Percentiles rank a stretch among this genome's conserved stretches.
phyloP scores from a whole-genome alignment of 2,797 vertebrate species.

The Alcedo quadribrachys region DNA sequence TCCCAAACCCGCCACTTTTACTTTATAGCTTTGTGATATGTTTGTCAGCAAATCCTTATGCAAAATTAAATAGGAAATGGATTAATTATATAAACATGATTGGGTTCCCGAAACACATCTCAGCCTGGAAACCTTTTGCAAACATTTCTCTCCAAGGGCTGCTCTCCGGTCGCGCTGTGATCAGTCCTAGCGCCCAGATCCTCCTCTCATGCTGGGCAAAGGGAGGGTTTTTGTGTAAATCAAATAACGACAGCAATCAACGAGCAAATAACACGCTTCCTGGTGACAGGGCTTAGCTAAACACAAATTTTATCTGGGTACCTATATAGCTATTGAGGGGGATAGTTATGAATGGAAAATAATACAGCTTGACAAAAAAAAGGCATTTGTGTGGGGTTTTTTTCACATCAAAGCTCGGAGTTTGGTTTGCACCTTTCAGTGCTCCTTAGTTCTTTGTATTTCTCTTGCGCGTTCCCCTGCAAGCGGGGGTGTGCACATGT shows the following conservation, averaged over 20 bases:
- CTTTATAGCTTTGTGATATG: not conserved
- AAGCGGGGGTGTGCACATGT: not conserved
- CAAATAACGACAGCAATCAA: not conserved
- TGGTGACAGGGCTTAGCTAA: slow-evolving; percentile 29
- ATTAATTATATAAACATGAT: slow-evolving; percentile 29
- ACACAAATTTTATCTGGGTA: slow-evolving; percentile 32
- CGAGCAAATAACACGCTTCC: slow-evolving; percentile 35
- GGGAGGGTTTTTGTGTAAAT: not conserved
- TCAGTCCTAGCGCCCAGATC: not conserved
- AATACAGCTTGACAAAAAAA: not conserved
- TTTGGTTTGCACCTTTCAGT: slow-evolving; percentile 19
- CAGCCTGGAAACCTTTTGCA: not conserved
- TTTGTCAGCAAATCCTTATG: slow-evolving; percentile 23
- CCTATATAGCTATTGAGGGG: slow-evolving; percentile 43
- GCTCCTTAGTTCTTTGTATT: slow-evolving; percentile 17
- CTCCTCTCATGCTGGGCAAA: not conserved
- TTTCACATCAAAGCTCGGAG: not conserved
- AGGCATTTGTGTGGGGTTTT: not conserved
- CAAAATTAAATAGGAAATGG: not conserved
- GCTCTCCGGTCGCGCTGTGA: not conserved
- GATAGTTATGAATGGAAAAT: slow-evolving; percentile 47
- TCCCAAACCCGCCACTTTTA: not conserved
- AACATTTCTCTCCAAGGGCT: not conserved
- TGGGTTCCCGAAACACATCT: not conserved
- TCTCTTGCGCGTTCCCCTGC: not conserved